Base-by-base conservation (phyloP, 2,888 invertebrate species). In the Caenorhabditis sp. region DNA sequence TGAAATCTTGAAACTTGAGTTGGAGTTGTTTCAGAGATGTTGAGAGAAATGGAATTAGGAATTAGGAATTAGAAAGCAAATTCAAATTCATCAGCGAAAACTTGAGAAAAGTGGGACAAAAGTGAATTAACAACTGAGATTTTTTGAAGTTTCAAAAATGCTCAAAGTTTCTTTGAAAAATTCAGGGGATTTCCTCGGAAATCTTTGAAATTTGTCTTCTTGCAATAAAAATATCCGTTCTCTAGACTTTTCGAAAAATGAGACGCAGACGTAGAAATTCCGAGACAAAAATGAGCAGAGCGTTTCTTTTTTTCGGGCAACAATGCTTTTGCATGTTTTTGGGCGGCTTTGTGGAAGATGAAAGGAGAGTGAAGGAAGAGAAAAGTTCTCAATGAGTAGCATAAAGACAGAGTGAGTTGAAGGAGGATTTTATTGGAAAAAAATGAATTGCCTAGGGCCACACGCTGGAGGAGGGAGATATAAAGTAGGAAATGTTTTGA, bases 151-250 rank as follows among this genome's bases (percentile, higher is more conserved):
- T 5, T 40, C 6, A 11, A 11, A 11, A 40, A 13, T 40, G 6
- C 40, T 40, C 13, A 11, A 13, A 40, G 13, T n/a, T n/a, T n/a
- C n/a, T 47, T 47, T 18, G 47, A 20, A 47, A 20, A 47, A 20
- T 47, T 47, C 18, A 47, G 13, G 40, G 28, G 22, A 18, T 40
- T 40, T 40, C 32, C 32, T 32, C 44, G 44, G 20, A 24, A 56
- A 68, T 13, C 32, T 24, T 5, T 15, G 24, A 68, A 56, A 56
- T 40, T 22, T 61, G 15, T 18, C 8, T 18, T 3, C 47, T 13
- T 56, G 47, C 74, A 65, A 74, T 67, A 58, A 60, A 65, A 74
- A 74, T 72, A 72, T 67, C 65, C 58, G 74, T 51, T 72, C 71
- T 62, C 32, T 55, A 32, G 53, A 9, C 32, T 6, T 6, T 4